Conservation (phyloP, 2,888 invertebrate genomes). For the Incurvaria masculella region DNA sequence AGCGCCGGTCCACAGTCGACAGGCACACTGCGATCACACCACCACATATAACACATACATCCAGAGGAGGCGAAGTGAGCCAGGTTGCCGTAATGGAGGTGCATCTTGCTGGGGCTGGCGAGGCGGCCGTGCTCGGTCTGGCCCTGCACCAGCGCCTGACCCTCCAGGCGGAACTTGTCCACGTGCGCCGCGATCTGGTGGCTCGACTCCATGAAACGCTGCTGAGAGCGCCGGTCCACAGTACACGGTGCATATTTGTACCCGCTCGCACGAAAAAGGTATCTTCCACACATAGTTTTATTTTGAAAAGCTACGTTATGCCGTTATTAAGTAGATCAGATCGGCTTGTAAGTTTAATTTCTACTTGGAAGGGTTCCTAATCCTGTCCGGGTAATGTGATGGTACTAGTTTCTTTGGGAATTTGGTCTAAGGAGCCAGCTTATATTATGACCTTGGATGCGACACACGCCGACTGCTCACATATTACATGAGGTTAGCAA, state of each 20-base stretch:
- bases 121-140: slow-evolving; percentile 57
- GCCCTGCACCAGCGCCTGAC: slow-evolving; percentile 69
- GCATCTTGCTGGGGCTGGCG: slow-evolving; percentile 65
- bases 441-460: no score
- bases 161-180: slow-evolving; percentile 87
- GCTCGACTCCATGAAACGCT: slow-evolving; percentile 90
- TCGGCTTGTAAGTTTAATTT: background rate
- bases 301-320: no score
- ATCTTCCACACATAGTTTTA: no score
- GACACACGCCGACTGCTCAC: no score
- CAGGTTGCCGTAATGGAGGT: slow-evolving; percentile 73
- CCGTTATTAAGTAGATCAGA: background rate
- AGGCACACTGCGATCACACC: slow-evolving; percentile 58
- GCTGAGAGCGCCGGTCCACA: slow-evolving; percentile 70
- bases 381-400: background rate
- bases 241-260: no score
- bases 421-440: no score
- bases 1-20: slow-evolving; percentile 63
- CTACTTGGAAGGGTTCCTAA: background rate
- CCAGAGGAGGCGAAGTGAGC: slow-evolving; percentile 63
- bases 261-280: no score
- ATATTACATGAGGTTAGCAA: no score
- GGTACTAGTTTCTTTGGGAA: no score
- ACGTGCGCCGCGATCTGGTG: slow-evolving; percentile 90
- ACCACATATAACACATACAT: no score